Evolutionary conservation across 2,797 vertebrate genomes (phyloP).

Genomic region (Neomorphus geoffroyi): DNA sequence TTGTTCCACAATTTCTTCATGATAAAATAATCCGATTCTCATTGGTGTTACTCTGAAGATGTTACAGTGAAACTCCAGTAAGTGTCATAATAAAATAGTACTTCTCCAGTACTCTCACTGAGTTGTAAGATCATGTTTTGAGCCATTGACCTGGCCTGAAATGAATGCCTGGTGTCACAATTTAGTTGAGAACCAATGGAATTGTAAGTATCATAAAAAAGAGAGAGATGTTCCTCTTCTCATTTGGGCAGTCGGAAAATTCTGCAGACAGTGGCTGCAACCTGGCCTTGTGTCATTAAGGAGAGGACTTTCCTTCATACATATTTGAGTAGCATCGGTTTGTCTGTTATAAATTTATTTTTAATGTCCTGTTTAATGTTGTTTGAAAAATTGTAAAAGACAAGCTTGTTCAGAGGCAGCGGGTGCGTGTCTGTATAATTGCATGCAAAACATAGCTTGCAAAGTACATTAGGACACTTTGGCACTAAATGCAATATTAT

Average conservation of each 20-base stretch:
- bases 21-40: not conserved
- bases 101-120: not conserved
- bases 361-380: conserved; percentile 42
- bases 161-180: not conserved
- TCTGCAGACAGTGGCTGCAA: not conserved
- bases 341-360: not conserved
- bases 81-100: not conserved
- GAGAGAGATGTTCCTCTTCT: not conserved
- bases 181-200: not conserved
- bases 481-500: conserved; percentile 24
- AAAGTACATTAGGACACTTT: conserved; percentile 28
- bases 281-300: not conserved
- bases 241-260: not conserved
- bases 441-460: not conserved
- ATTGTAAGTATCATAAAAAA: not conserved
- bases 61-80: not conserved
- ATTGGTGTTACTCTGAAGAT: not conserved
- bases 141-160: not conserved
- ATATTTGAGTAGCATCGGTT: not conserved
- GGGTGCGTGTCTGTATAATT: not conserved
- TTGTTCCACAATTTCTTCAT: not conserved
- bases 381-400: conserved; percentile 19
- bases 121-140: not conserved
- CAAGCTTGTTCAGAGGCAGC: not conserved
- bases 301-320: not conserved